phyloP scores from a whole-genome alignment of 1,140 invertebrate species.

The Glossosoma conforme region DNA sequence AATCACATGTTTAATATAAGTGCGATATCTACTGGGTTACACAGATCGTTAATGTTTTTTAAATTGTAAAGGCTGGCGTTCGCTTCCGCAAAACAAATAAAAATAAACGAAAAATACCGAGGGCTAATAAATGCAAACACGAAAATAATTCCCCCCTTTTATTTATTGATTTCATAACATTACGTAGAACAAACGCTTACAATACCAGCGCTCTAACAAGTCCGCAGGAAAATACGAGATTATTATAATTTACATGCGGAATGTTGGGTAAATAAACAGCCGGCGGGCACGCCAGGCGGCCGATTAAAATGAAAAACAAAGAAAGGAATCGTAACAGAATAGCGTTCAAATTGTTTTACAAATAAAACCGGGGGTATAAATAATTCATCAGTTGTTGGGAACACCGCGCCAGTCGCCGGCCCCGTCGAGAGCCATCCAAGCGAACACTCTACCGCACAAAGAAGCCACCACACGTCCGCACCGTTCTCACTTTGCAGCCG shows the following conservation, averaged over 20 bases:
- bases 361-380: slow-evolving; percentile 28
- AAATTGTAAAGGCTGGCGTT: no score
- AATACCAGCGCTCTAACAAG: slow-evolving; percentile 5
- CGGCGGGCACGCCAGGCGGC: slow-evolving; percentile 23
- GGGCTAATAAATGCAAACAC: background rate
- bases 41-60: no score
- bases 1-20: no score
- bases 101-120: background rate
- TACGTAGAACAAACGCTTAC: slow-evolving; percentile 9
- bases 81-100: background rate
- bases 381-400: slow-evolving; percentile 20
- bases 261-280: slow-evolving; percentile 27
- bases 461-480: no score
- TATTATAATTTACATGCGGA: slow-evolving; percentile 26
- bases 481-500: no score
- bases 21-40: no score
- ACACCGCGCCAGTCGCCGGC: no score
- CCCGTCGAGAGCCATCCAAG: no score
- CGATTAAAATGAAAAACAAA: slow-evolving; percentile 23
- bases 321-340: slow-evolving; percentile 24
- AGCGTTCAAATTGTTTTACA: slow-evolving; percentile 29
- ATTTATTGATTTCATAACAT: slow-evolving; percentile 25
- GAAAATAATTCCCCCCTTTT: slow-evolving; percentile 9
- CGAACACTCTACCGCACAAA: no score
- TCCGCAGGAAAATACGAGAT: slow-evolving; percentile 21